Evolutionary conservation across 1,140 invertebrate species (phyloP), one percentile per base, ranked within the genome.

Genomic region (Drosophila bocqueti): DNA sequence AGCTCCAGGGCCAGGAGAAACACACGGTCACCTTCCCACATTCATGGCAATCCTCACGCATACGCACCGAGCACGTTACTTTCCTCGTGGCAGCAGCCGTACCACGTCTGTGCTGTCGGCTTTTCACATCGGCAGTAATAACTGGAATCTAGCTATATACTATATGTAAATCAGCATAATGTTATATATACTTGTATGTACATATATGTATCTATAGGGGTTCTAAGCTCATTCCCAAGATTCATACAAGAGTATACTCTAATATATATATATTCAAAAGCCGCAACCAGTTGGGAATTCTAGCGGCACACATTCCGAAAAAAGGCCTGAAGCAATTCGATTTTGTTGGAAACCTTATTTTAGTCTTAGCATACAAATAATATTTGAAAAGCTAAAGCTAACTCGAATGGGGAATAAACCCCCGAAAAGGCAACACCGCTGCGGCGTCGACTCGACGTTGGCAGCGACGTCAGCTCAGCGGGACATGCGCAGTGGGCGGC

Each of bases 401-500:
- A 36, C 31, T 61, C 16, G 34, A 36, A 4, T 7, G 18, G 4
- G 21, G 10, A 62, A 29, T 18, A 26, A 10, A 6, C 18, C 8
- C 13, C 49, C n/a, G 1, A 21, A 10, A 0, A 18, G 38, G 31
- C 63, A 45, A 21, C 31, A 31, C 47, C 5, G 13, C 73, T 58
- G 66, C 65, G 67, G 29, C 75, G 55, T 38, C 45, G 18, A 62
- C 59, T 42, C 45, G 18, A 62, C 59, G 34, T 49, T n/a, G 47
- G 16, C 76, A 61, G 65, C 71, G 76, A 47, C 76, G 61, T 40
- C 31, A 21, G 42, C 62, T 34, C 46, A 15, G 55, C 29, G 38
- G 49, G 46, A 34, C 84, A 61, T 92, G 91, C 91, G 91, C 91
- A 64, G 43, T 76, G 42, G 0, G 4, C 13, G 34, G 15, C 21